A percentile compares a stretch with the other conserved stretches of the same genome.
These are phyloP conservation scores for Eudasyphora cyanicolor DNA, from an alignment of 2,888 invertebrate species.

Conservation along the genomic window DNA sequence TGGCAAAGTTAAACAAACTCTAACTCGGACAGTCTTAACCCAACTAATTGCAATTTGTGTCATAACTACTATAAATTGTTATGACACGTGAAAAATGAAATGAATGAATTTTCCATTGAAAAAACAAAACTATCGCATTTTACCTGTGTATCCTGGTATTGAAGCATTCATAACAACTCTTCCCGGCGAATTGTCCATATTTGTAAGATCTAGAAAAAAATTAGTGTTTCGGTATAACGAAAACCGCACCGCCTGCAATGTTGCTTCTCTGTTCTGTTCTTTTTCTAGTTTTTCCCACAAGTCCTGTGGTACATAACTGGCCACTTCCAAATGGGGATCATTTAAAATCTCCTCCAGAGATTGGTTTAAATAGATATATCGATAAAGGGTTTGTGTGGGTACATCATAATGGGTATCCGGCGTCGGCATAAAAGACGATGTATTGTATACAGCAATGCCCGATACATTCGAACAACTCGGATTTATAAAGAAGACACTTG, in stretches of 20 bases:
- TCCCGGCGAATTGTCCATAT: background rate
- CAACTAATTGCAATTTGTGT: no score
- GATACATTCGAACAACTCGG: constrained; percentile 50
- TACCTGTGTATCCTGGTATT: constrained; percentile 38
- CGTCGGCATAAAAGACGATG: background rate
- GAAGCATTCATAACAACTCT: constrained; percentile 40
- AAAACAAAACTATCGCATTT: no score
- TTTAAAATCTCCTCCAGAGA: constrained; percentile 18
- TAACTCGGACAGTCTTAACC: no score
- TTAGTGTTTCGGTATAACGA: background rate
- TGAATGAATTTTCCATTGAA: no score
- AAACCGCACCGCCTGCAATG: background rate
- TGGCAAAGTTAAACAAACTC: no score
- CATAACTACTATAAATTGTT: no score
- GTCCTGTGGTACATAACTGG: constrained; percentile 41
- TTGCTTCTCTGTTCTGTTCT: background rate
- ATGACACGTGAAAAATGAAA: no score
- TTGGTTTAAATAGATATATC: constrained; percentile 48
- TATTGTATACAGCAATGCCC: constrained; percentile 49
- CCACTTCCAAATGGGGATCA: constrained; percentile 26
- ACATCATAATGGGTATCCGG: constrained; percentile 13
- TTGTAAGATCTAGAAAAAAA: constrained; percentile 23
- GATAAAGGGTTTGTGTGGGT: constrained; percentile 12
- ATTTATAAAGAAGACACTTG: constrained; percentile 54
- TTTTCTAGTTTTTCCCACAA: constrained; percentile 39